Evolutionary conservation across 2,113 vertebrate species (phyloP).

Genomic region (Okapia johnstoni): DNA sequence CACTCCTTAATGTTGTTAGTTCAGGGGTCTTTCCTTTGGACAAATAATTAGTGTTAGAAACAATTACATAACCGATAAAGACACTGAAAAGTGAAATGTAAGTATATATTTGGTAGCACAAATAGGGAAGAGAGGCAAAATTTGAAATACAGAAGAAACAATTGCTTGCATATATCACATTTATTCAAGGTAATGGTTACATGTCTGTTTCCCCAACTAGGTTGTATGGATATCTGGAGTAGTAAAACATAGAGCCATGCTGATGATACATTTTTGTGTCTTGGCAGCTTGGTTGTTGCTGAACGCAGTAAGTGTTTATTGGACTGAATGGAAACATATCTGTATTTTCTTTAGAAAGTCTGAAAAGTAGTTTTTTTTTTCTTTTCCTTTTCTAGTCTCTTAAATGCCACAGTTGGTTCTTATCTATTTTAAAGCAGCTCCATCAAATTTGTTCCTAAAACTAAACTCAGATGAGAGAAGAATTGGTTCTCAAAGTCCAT

Average conservation of each 20-base stretch:
- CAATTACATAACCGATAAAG: background rate
- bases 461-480: conserved; percentile 25
- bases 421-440: background rate
- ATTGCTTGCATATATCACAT: background rate
- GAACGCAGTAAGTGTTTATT: background rate
- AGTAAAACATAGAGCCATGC: background rate
- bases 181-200: background rate
- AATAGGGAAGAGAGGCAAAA: background rate
- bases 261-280: background rate
- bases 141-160: background rate
- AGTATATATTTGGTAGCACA: background rate
- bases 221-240: background rate
- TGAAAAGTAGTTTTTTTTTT: background rate
- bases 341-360: background rate
- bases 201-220: background rate
- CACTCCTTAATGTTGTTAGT: background rate
- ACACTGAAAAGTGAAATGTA: background rate
- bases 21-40: background rate
- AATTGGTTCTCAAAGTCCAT: conserved; percentile 23
- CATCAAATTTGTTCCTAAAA: background rate
- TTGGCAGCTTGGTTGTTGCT: background rate
- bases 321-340: background rate
- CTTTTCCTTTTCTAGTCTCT: background rate
- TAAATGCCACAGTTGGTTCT: background rate
- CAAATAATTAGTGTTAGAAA: conserved; percentile 10